Percentiles rank a stretch among this genome's conserved stretches.
Evolutionary conservation across 2,888 invertebrate genomes (phyloP).

Genomic region (Amphiduros pacificus): DNA sequence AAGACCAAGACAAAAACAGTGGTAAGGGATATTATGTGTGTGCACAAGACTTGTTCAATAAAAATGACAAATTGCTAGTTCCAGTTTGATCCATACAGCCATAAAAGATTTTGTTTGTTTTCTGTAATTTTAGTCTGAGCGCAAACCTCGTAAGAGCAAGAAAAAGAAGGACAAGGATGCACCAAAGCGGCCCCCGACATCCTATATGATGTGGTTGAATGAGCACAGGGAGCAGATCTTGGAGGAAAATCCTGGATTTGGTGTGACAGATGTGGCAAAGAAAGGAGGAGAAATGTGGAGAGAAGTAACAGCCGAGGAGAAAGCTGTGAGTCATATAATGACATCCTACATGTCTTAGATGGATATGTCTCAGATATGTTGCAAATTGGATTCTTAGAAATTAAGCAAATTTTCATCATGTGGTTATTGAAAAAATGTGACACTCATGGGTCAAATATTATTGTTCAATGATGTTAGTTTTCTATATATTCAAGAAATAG

Average conservation of each 20-base stretch:
- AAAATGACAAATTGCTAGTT: neutral
- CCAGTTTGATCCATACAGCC: neutral
- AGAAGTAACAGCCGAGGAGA: constrained; percentile 75
- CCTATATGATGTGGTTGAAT: constrained; percentile 94
- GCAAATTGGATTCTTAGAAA: too few relatives aligned
- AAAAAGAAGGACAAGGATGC: constrained; percentile 82
- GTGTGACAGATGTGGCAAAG: constrained; percentile 88
- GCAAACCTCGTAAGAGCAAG: constrained; percentile 61
- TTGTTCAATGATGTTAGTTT: too few relatives aligned
- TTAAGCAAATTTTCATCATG: too few relatives aligned
- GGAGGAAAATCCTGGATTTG: constrained; percentile 85
- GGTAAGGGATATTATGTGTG: neutral
- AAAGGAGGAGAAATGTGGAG: constrained; percentile 94
- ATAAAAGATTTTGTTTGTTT: neutral
- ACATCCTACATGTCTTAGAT: neutral
- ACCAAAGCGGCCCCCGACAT: constrained; percentile 87
- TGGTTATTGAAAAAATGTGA: too few relatives aligned
- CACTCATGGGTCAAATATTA: too few relatives aligned
- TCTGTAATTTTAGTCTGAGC: constrained; percentile 2
- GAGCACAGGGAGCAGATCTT: constrained; percentile 83
- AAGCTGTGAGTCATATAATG: constrained; percentile 13
- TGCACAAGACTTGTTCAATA: neutral
- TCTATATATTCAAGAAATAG: too few relatives aligned
- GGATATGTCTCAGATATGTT: neutral
- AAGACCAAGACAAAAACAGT: constrained; percentile 28